phyloP scores from a whole-genome alignment of 2,113 vertebrate species.

The Pollachius pollachius region DNA sequence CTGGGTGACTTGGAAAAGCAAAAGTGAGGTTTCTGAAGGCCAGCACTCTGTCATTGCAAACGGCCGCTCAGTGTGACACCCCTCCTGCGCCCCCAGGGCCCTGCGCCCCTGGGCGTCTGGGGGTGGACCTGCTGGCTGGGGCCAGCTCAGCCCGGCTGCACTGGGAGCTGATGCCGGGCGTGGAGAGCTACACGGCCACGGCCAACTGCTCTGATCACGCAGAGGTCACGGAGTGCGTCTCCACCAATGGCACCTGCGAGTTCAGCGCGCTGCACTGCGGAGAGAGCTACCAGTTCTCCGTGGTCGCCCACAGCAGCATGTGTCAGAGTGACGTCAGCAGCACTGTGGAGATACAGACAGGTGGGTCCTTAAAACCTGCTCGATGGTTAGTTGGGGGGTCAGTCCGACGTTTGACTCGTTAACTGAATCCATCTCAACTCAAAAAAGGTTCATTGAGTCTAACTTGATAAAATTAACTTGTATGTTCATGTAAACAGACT shows the following conservation, averaged over 20 bases:
- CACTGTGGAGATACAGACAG: slow-evolving; percentile 59
- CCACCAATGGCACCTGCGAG: slow-evolving; percentile 56
- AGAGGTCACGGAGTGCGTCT: slow-evolving; percentile 53
- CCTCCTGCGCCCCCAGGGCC: slow-evolving; percentile 56
- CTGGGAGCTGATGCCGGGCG: slow-evolving; percentile 60
- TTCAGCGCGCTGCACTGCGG: slow-evolving; percentile 66
- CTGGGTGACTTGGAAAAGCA: too few relatives aligned
- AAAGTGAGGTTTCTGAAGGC: too few relatives aligned
- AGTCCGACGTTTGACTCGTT: background rate
- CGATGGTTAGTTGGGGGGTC: background rate
- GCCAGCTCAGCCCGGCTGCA: slow-evolving; percentile 49
- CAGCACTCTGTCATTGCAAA: too few relatives aligned
- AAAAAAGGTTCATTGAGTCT: too few relatives aligned
- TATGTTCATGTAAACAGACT: too few relatives aligned
- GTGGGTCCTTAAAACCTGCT: slow-evolving; percentile 35
- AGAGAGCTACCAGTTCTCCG: slow-evolving; percentile 58
- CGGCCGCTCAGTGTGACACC: too few relatives aligned
- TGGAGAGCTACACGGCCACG: slow-evolving; percentile 54
- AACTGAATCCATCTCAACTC: too few relatives aligned
- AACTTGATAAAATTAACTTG: too few relatives aligned
- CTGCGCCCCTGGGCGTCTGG: slow-evolving; percentile 61
- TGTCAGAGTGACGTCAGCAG: slow-evolving; percentile 62
- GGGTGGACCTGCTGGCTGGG: slow-evolving; percentile 62
- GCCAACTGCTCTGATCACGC: slow-evolving; percentile 40
- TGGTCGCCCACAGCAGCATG: slow-evolving; percentile 44